Evolutionary conservation across 2,888 invertebrate genomes (phyloP), one percentile per base, ranked within the genome.

Genomic region (Drosophila niveifrons): DNA sequence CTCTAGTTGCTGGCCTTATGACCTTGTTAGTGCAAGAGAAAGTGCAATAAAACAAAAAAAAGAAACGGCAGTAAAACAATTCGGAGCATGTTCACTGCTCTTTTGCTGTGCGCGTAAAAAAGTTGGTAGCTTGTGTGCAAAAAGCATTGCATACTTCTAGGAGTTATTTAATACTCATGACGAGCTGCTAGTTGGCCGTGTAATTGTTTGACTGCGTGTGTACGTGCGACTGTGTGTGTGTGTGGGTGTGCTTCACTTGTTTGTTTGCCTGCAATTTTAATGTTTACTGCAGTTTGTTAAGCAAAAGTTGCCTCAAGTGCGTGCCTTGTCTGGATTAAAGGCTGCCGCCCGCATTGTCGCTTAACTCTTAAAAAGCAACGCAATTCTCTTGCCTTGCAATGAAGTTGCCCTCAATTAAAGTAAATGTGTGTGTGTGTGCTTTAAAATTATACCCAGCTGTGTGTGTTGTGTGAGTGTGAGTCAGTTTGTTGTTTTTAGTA

Each of bases 101-200:
- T 46, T 17, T 34, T 29, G 2, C 18, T 36, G 0, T n/a, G n/a
- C n/a, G 68, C 68, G 57, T 55, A 56, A 67, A 71, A 84, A 78
- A 58, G 75, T 75, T 44, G 50, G 51, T 28, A 51, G 55, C 36
- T 36, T 23, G 50, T 41, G 39, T 41, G 28, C 48, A 56, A 64
- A 77, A 74, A 66, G 9, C 79, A 69, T 72, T 79, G 85, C 88
- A 87, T 86, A 86, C 85, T 87, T 82, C 50, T 55, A 52, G 80
- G 88, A 79, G 85, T 76, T 78, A 77, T 77, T 87, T 85, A 79
- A 80, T 82, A 72, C 80, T 72, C 80, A 82, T 67, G 78, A 73
- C 63, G 39, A 41, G 76, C 72, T 78, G 70, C 66, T 75, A 75
- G 80, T 70, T 74, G 76, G 52, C 74, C 74, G 75, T 85, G 82